These are phyloP conservation scores for Arvicanthis niloticus DNA, from an alignment of 2,113 vertebrate species.

Conservation along the genomic window DNA sequence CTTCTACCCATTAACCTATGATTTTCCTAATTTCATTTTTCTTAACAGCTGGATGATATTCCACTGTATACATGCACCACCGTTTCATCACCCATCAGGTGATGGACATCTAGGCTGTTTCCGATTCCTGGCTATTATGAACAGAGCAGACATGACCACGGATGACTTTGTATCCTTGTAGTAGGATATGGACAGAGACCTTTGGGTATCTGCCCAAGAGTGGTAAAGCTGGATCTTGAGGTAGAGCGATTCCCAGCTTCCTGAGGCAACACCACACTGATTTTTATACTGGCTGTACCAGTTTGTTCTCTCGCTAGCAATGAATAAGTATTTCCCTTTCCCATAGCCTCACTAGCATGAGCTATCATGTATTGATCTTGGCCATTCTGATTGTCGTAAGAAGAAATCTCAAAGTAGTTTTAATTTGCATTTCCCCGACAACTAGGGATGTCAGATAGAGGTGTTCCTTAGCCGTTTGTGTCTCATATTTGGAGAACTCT, in stretches of 20 bases:
- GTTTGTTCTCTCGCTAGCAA: not conserved
- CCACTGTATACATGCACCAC: not conserved
- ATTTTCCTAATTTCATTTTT: not conserved
- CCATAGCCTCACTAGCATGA: not conserved
- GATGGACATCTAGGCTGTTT: not conserved
- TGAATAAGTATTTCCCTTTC: not conserved
- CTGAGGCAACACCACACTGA: not conserved
- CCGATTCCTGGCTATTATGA: not conserved
- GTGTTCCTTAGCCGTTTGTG: not conserved
- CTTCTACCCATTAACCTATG: not conserved
- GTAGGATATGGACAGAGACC: not conserved
- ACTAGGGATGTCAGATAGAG: not conserved
- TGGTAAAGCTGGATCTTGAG: not conserved
- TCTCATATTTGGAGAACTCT: not conserved
- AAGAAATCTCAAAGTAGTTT: not conserved
- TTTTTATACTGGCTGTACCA: not conserved
- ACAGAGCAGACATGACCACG: not conserved
- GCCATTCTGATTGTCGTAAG: not conserved
- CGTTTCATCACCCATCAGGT: not conserved
- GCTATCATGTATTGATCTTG: not conserved
- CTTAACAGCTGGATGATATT: not conserved
- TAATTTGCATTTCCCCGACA: not conserved
- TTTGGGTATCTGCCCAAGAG: not conserved
- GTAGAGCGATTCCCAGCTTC: not conserved
- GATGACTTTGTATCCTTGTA: not conserved